Conservation (phyloP, 2,797 vertebrate species). For the Borostomias antarcticus region DNA sequence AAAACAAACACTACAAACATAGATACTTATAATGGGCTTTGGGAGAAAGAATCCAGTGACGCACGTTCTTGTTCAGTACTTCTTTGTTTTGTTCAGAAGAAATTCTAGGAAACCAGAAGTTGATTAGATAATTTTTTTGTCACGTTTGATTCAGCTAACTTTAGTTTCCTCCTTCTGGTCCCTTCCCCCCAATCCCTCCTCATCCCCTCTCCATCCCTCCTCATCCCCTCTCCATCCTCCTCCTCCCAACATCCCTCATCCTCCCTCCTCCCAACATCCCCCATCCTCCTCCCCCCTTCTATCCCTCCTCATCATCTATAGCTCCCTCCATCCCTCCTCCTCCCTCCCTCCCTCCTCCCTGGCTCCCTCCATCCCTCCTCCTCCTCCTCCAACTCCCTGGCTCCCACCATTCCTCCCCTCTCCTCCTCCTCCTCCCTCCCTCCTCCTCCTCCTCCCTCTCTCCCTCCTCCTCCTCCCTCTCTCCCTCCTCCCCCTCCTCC, state of each 20-base stretch:
- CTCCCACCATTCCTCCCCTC: not conserved
- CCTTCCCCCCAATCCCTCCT: not conserved
- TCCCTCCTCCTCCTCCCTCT: not conserved
- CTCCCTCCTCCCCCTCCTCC: not conserved
- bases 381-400: not conserved
- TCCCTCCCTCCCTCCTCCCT: not conserved
- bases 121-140: not conserved
- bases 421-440: not conserved
- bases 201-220: not conserved
- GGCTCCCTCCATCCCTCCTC: not conserved
- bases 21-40: no score
- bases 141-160: not conserved
- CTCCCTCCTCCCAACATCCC: not conserved
- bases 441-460: not conserved
- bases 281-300: not conserved
- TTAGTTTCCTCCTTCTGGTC: not conserved
- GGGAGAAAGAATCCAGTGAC: not conserved
- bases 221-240: not conserved
- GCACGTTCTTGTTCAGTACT: slow-evolving; percentile 1
- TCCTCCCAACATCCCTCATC: not conserved
- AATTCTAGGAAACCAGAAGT: not conserved
- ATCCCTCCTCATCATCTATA: not conserved
- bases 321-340: not conserved
- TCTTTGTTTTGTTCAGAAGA: not conserved
- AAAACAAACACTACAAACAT: slow-evolving; percentile 5